phyloP scores from a whole-genome alignment of 2,888 invertebrate genomes.

The Criorhina ranunculi region DNA sequence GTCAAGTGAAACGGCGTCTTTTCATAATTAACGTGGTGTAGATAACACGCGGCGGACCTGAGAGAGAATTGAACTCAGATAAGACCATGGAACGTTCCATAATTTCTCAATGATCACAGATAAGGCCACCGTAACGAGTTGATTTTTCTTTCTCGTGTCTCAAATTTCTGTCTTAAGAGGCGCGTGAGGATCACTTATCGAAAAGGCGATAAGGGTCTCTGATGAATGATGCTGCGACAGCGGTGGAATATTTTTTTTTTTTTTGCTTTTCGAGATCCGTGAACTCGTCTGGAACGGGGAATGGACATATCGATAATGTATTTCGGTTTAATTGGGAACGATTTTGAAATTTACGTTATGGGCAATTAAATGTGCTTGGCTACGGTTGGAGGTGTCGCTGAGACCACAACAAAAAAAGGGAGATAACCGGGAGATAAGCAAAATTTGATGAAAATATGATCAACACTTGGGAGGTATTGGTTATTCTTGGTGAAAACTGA shows the following conservation, averaged over 20 bases:
- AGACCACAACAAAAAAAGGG: slow-evolving; percentile 22
- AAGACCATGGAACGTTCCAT: slow-evolving; percentile 44
- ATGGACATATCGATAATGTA: slow-evolving; percentile 36
- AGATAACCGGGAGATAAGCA: slow-evolving; percentile 45
- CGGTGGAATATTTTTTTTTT: slow-evolving; percentile 13
- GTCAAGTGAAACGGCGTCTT: slow-evolving; percentile 33
- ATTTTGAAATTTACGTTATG: slow-evolving; percentile 38
- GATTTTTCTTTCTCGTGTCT: slow-evolving; percentile 30
- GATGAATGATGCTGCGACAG: slow-evolving; percentile 13
- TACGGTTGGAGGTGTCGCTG: slow-evolving; percentile 44
- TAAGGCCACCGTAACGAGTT: slow-evolving; percentile 52
- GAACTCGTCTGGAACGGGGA: slow-evolving; percentile 53
- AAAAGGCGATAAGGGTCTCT: slow-evolving; percentile 51
- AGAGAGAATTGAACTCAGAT: slow-evolving; percentile 42
- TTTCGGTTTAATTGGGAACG: slow-evolving; percentile 38
- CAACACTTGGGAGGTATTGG: not conserved
- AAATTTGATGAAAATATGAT: slow-evolving; percentile 3
- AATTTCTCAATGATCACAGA: slow-evolving; percentile 39
- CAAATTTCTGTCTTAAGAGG: slow-evolving; percentile 38
- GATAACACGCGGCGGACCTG: slow-evolving; percentile 49
- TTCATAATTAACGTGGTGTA: slow-evolving; percentile 51
- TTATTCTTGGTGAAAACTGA: too few relatives aligned
- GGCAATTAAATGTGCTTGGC: slow-evolving; percentile 18
- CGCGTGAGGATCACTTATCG: slow-evolving; percentile 63
- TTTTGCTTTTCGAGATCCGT: slow-evolving; percentile 16